Conservation (phyloP, 2,888 invertebrate genomes). For the Oscheius myriophilus region DNA sequence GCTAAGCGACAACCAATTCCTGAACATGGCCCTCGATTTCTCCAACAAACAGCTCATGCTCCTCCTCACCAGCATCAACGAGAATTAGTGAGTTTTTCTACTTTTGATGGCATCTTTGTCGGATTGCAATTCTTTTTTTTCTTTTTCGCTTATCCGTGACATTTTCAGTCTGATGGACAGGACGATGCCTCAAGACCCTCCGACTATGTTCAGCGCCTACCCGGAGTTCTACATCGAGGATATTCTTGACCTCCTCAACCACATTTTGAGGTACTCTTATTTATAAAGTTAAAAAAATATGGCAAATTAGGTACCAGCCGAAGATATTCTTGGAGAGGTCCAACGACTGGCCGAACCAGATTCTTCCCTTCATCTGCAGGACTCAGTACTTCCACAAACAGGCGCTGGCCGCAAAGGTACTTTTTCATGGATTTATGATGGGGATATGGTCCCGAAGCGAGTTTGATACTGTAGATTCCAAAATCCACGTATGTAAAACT, state of each 20-base stretch:
- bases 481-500: too few species aligned
- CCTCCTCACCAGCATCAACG: constrained; percentile 74
- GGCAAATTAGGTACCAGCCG: constrained; percentile 79
- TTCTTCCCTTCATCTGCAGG: constrained; percentile 88
- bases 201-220: constrained; percentile 84
- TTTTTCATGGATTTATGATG: background rate
- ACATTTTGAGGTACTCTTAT: background rate
- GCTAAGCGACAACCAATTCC: constrained; percentile 84
- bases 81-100: constrained; percentile 61
- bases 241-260: constrained; percentile 86
- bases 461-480: background rate
- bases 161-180: constrained; percentile 13
- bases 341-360: constrained; percentile 85
- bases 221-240: constrained; percentile 98
- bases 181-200: constrained; percentile 75
- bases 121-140: background rate
- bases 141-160: background rate
- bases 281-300: background rate
- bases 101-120: too few species aligned
- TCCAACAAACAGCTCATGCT: constrained; percentile 86
- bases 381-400: constrained; percentile 93
- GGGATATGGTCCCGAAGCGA: background rate
- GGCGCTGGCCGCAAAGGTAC: constrained; percentile 89
- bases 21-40: constrained; percentile 85
- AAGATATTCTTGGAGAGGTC: constrained; percentile 72